These are phyloP conservation scores for Pithys albifrons DNA, from an alignment of 2,113 vertebrate genomes.

Conservation along the genomic window DNA sequence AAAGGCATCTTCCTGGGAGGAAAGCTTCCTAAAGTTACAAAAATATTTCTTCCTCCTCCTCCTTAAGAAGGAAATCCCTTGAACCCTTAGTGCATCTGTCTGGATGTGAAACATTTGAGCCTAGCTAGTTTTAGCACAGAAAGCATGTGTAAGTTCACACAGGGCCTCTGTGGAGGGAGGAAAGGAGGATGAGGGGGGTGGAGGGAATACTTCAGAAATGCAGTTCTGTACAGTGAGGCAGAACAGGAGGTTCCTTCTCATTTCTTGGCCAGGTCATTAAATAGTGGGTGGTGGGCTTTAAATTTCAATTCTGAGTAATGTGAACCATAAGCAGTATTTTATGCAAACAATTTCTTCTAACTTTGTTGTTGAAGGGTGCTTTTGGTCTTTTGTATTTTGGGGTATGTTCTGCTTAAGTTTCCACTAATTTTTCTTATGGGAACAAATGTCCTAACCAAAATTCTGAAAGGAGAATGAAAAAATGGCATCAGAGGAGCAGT, in stretches of 20 bases:
- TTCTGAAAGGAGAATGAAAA: not conserved
- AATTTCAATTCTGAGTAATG: not conserved
- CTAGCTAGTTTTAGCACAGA: not conserved
- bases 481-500: not conserved
- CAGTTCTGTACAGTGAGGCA: not conserved
- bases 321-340: not conserved
- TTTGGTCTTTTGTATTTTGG: not conserved
- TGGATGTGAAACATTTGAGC: not conserved
- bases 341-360: not conserved
- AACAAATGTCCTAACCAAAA: not conserved
- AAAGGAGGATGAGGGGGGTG: not conserved
- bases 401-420: not conserved
- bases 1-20: not conserved
- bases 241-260: not conserved
- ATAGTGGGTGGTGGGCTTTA: not conserved
- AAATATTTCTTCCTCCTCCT: not conserved
- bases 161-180: not conserved
- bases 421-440: not conserved
- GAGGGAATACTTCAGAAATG: not conserved
- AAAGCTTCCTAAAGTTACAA: not conserved
- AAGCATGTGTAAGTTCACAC: not conserved
- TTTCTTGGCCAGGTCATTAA: not conserved
- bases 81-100: not conserved
- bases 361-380: not conserved
- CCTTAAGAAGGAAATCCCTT: not conserved